phyloP scores from a whole-genome alignment of 1,140 invertebrate species.

The Saccostrea cuccullata region DNA sequence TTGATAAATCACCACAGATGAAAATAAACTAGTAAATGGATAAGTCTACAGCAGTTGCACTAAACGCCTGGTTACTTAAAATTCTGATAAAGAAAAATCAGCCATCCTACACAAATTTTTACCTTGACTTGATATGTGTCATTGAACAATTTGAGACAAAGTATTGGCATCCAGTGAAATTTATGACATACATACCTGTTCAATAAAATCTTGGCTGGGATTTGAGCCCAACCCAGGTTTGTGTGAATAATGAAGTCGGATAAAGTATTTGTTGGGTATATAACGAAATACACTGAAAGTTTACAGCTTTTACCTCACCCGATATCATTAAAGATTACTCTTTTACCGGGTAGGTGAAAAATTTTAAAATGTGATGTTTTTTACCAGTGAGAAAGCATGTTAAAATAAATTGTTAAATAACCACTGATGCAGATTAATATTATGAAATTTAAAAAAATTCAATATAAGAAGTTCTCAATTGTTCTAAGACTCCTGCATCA shows the following conservation, averaged over 20 bases:
- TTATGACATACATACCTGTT: conserved; percentile 24
- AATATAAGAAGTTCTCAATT: not conserved
- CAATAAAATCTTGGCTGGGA: conserved; percentile 25
- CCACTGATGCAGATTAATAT: not conserved
- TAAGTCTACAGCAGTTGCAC: not conserved
- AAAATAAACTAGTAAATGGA: not conserved
- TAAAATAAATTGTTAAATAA: not conserved
- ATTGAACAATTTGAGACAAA: not conserved
- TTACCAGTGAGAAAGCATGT: not conserved
- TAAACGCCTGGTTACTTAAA: not conserved
- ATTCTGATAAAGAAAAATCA: not conserved
- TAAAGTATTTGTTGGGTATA: conserved; percentile 1
- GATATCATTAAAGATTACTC: conserved; percentile 6
- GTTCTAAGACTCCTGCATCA: no score
- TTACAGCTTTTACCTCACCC: not conserved
- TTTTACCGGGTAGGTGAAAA: not conserved
- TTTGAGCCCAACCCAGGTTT: conserved; percentile 20
- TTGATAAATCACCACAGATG: not conserved
- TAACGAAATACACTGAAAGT: not conserved
- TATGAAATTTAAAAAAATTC: not conserved
- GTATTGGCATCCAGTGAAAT: not conserved
- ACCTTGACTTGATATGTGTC: not conserved
- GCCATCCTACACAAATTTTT: conserved; percentile 19
- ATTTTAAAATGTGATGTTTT: not conserved
- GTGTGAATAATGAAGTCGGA: not conserved